Base-by-base conservation (phyloP, 2,113 vertebrate genomes). In the Microcebus tavaratra region DNA sequence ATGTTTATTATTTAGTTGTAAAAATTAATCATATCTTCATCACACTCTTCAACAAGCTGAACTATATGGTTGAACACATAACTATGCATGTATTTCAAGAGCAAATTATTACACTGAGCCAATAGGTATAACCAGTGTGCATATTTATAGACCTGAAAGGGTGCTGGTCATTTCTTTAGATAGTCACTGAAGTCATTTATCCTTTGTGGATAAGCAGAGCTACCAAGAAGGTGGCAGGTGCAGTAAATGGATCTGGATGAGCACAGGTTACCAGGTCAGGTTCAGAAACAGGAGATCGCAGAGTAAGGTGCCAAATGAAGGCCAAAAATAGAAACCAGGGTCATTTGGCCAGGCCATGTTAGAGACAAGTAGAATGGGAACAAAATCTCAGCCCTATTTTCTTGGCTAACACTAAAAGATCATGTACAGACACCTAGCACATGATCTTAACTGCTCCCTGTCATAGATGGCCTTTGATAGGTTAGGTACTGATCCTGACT, bases 231-330 rank as follows among this genome's bases (percentile, higher is more conserved):
- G 15, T 76, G 59, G 36, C 23, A 91, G 55, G 48, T 36, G 23
- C 59, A 93, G 21, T 73, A 81, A 90, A 76, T 12, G 14, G 72
- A 83, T 96, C 50, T 91, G 59, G 57, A 72, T 94, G 27, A 90
- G 31, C 48, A 61, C n/a, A 78, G 18, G n/a, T 73, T 78, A 81
- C 11, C 72, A 82, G 76, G 48, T 81, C 57, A 93, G 59, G 9
- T 68, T 92, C 81, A 93, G 81, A 81, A 94, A 90, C 6, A 88
- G 20, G 29, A 92, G 23, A 96, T 34, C 53, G 20, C 25, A 73
- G 15, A 83, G 42, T 65, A 94, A 84, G 1, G 23, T 72, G 34
- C 65, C 53, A 95, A 96, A 57, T 70, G 57, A 88, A 76, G 20
- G 10, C 10, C 15, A 42, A 81, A 95, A 92, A 75, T 59, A 70